Evolutionary conservation across 1,140 invertebrate species (phyloP).

Genomic region (Galendromus occidentalis): DNA sequence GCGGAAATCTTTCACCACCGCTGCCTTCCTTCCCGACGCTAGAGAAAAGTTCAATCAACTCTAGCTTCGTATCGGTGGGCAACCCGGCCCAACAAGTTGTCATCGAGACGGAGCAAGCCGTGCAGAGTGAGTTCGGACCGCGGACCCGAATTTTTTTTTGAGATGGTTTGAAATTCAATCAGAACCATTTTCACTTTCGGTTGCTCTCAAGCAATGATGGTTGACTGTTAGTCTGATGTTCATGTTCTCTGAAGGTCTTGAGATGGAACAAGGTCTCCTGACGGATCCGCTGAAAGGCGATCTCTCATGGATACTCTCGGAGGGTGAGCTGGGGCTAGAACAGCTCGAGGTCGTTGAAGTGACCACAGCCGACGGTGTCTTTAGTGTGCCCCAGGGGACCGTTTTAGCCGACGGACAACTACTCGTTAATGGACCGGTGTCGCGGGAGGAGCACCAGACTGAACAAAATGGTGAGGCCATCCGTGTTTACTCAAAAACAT

Average conservation of each 20-base stretch:
- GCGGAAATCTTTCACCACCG: too few relatives aligned
- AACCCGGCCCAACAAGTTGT: not conserved
- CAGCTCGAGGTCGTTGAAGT: slow-evolving; percentile 6
- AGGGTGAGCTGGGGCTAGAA: not conserved
- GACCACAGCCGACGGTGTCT: not conserved
- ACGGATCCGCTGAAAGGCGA: not conserved
- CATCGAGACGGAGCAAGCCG: not conserved
- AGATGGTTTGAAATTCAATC: too few relatives aligned
- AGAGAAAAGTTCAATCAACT: too few relatives aligned
- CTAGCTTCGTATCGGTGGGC: not conserved
- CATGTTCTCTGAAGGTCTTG: not conserved
- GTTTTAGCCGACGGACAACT: too few relatives aligned
- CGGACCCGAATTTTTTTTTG: too few relatives aligned
- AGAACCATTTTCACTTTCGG: too few relatives aligned
- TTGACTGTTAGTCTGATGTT: not conserved
- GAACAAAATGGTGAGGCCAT: too few relatives aligned
- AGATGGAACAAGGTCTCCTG: slow-evolving; percentile 2
- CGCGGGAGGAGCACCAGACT: too few relatives aligned
- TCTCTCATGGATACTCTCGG: not conserved
- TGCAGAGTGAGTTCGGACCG: slow-evolving; percentile 9
- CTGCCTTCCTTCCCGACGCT: too few relatives aligned
- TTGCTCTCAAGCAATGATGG: too few relatives aligned
- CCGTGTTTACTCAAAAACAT: too few relatives aligned
- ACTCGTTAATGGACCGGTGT: too few relatives aligned
- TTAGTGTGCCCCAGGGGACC: not conserved